Evolutionary conservation across 2,888 invertebrate species (phyloP), one percentile per base, ranked within the genome.

Genomic region (Phaedon cochleariae): DNA sequence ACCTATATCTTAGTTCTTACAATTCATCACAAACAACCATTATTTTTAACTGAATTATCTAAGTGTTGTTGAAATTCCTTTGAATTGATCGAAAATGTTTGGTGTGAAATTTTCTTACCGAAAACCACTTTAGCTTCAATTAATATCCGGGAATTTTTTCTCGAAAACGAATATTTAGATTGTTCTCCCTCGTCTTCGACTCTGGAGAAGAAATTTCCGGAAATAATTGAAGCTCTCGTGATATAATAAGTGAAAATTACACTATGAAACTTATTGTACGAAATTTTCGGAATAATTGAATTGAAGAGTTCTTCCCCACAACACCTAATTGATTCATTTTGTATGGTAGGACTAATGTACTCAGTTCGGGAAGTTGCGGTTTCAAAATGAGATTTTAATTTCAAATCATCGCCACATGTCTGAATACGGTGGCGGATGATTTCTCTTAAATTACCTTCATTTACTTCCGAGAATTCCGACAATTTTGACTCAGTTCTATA

Each of bases 361-460:
- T 59, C 41, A 12, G 37, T 34, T 6, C 17, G 37, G 55, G 12
- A 12, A 2, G 55, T 20, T 17, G 55, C 37, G 2, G 55, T 55
- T 37, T 37, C 37, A 15, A 55, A 55, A 55, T 55, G 37, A 55
- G 10, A 17, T 22, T 55, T 55, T 41, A 55, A 17, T n/a, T 17
- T 20, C 22, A 17, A 41, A 34, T 54, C 54, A 54, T 54, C 37
- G 7, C 55, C 55, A 55, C 55, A 34, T 9, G 37, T 55, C 18
- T 55, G 17, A n/a, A 55, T 55, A 10, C 37, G 55, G 45, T 55
- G 55, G 6, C 55, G 34, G 6, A 49, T 58, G 10, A 49, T 34
- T 51, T 62, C 57, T 22, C 1, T 18, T 10, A 64, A 21, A 64
- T 61, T 55, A 4, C 37, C 55, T 41, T 37, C 34, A 55, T 37